phyloP scores from a whole-genome alignment of 2,888 invertebrate genomes.

The Agrilus cyanescens region DNA sequence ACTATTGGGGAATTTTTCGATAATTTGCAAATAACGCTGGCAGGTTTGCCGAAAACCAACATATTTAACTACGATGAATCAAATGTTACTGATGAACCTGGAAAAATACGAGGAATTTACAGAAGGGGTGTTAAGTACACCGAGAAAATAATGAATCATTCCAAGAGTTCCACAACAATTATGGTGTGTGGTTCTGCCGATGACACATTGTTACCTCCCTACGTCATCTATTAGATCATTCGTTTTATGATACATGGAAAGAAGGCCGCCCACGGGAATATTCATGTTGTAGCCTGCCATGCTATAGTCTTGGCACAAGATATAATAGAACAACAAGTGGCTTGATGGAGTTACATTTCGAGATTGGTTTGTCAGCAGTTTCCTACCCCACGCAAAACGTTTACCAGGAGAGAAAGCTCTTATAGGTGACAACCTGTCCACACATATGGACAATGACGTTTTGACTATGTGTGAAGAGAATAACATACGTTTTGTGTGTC shows the following conservation, averaged over 20 bases:
- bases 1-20: slow-evolving; percentile 1
- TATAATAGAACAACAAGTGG: slow-evolving; percentile 7
- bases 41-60: neutral
- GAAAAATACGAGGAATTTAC: slow-evolving; percentile 11
- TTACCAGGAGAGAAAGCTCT: too few species aligned
- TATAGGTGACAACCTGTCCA: slow-evolving; percentile 8
- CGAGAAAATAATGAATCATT: slow-evolving; percentile 18
- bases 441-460: slow-evolving; percentile 7
- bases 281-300: slow-evolving; percentile 5
- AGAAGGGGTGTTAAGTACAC: too few species aligned
- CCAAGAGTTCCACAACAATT: slow-evolving; percentile 18
- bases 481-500: slow-evolving; percentile 5
- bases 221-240: slow-evolving; percentile 13
- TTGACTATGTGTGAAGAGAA: slow-evolving; percentile 5
- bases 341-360: slow-evolving; percentile 5
- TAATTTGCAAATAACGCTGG: slow-evolving; percentile 8
- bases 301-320: slow-evolving; percentile 3
- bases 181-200: slow-evolving; percentile 21
- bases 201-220: slow-evolving; percentile 19
- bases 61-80: slow-evolving; percentile 13
- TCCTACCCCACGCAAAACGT: too few species aligned
- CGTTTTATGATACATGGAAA: slow-evolving; percentile 23
- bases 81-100: slow-evolving; percentile 25
- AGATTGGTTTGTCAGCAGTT: slow-evolving; percentile 4
- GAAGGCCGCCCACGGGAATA: slow-evolving; percentile 16